phyloP scores from a whole-genome alignment of 2,888 invertebrate species.

The Hirtodrosophila cameraria region DNA sequence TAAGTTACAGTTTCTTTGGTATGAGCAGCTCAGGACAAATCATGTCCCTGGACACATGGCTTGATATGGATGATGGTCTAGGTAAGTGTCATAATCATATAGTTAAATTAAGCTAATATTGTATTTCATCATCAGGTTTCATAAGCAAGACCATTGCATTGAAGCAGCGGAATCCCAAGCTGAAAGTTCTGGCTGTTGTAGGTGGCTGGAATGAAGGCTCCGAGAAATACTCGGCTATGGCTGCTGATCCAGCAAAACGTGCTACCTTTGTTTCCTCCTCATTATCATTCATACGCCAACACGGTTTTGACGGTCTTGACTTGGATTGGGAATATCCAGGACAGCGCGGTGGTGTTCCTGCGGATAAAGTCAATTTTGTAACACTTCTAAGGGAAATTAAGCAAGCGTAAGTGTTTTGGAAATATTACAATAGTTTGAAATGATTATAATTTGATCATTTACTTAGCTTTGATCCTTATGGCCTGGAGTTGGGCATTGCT shows the following conservation, averaged over 20 bases:
- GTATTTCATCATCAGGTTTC: slow-evolving; percentile 26
- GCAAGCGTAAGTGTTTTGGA: slow-evolving; percentile 51
- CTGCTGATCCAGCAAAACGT: slow-evolving; percentile 89
- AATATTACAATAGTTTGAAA: too few species aligned
- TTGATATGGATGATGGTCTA: slow-evolving; percentile 64
- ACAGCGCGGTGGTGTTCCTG: slow-evolving; percentile 79
- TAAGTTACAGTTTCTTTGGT: slow-evolving; percentile 77
- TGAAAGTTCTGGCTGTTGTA: slow-evolving; percentile 91
- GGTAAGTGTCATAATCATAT: slow-evolving; percentile 38
- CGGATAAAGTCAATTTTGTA: slow-evolving; percentile 90
- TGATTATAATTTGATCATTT: too few species aligned
- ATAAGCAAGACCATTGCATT: slow-evolving; percentile 64
- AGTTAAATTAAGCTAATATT: background rate
- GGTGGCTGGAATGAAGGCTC: slow-evolving; percentile 98
- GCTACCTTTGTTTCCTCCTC: slow-evolving; percentile 90
- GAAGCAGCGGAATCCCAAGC: slow-evolving; percentile 61
- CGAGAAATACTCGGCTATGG: slow-evolving; percentile 92
- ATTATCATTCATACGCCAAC: slow-evolving; percentile 89
- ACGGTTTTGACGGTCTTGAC: slow-evolving; percentile 95
- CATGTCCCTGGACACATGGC: slow-evolving; percentile 63
- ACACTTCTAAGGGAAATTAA: slow-evolving; percentile 68
- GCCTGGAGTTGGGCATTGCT: slow-evolving; percentile 89
- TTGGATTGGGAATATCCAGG: slow-evolving; percentile 97
- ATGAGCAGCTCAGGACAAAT: slow-evolving; percentile 57
- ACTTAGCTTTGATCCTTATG: slow-evolving; percentile 54